Evolutionary conservation across 2,888 invertebrate species (phyloP), one percentile per base, ranked within the genome.

Genomic region (Buathra laborator): DNA sequence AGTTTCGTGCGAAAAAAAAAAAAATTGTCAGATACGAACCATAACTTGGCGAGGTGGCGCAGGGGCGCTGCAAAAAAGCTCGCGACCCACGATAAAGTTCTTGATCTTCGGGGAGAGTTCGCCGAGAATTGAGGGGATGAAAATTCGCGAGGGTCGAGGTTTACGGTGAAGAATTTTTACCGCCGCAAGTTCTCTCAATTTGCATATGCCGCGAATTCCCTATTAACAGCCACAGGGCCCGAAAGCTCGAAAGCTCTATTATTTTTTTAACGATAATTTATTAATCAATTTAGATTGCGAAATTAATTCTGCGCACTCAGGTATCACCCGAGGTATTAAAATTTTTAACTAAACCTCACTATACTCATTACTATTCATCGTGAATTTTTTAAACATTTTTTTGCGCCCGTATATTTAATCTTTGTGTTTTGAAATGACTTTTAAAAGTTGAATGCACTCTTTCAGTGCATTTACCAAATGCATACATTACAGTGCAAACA

Each of bases 1-100:
- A 77, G 67, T 70, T 19, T 70, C 48, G 62, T 51, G 46, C 59
- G 4, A 48, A 78, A 78, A 78, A 16, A 48, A 62, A 48, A 68
- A 12, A 48, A 78, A 78, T 70, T 62, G 59, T 29, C 37, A 14
- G 16, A 1, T 37, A 37, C 12, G 67, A 24, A 19, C 6, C 24
- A 56, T 32, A 72, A 29, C 6, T 46, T 1, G 10, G 24, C 16
- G 29, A 3, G 3, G 9, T 56, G 9, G 12, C 24, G 14, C 19
- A 51, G 24, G 43, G 24, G 10, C 16, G 14, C 3, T 37, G 24
- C 32, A 64, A 16, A 62, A 59, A 62, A 16, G 19, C 12, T 70
- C 53, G 64, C 56, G 29, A 66, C 4, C 32, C 1, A 44, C 5
- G 53, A 70, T 19, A 24, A 75, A 81, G 46, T 56, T 62, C 37